These are phyloP conservation scores for Drosophila rellima DNA, from an alignment of 2,888 invertebrate genomes.

Conservation along the genomic window DNA sequence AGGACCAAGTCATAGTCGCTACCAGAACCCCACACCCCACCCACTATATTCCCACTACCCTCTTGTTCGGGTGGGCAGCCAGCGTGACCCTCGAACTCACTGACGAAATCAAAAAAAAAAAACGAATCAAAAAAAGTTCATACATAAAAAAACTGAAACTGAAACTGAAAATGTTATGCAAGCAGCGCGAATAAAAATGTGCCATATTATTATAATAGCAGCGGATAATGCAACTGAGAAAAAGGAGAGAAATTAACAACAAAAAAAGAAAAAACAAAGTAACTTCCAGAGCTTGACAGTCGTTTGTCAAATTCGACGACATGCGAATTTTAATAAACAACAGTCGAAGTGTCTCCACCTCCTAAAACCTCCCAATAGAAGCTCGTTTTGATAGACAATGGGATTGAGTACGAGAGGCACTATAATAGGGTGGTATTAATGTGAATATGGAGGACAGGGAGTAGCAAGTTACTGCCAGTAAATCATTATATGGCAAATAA, in stretches of 20 bases:
- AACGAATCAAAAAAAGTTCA: slow-evolving; percentile 19
- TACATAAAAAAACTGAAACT: slow-evolving; percentile 10
- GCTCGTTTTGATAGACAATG: slow-evolving; percentile 7
- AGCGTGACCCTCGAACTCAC: slow-evolving; percentile 54
- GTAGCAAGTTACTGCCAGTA: background rate
- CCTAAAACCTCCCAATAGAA: background rate
- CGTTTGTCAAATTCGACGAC: slow-evolving; percentile 80
- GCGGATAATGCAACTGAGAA: slow-evolving; percentile 38
- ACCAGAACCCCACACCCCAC: slow-evolving; percentile 7
- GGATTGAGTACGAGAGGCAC: background rate
- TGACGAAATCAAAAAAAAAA: slow-evolving; percentile 14
- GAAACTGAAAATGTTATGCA: slow-evolving; percentile 46
- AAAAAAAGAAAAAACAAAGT: slow-evolving; percentile 49
- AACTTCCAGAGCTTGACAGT: slow-evolving; percentile 78
- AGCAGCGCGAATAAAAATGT: slow-evolving; percentile 41
- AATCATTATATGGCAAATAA: background rate
- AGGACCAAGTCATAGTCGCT: slow-evolving; percentile 30
- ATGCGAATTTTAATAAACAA: slow-evolving; percentile 75
- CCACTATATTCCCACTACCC: slow-evolving; percentile 4
- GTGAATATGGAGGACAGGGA: slow-evolving; percentile 5
- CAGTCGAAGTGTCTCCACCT: slow-evolving; percentile 11
- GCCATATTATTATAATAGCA: slow-evolving; percentile 39
- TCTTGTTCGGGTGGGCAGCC: slow-evolving; percentile 44
- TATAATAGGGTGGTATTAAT: slow-evolving; percentile 4
- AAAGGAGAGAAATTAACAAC: slow-evolving; percentile 36